phyloP scores from a whole-genome alignment of 1,140 invertebrate species.

The Drosophila navojoa region DNA sequence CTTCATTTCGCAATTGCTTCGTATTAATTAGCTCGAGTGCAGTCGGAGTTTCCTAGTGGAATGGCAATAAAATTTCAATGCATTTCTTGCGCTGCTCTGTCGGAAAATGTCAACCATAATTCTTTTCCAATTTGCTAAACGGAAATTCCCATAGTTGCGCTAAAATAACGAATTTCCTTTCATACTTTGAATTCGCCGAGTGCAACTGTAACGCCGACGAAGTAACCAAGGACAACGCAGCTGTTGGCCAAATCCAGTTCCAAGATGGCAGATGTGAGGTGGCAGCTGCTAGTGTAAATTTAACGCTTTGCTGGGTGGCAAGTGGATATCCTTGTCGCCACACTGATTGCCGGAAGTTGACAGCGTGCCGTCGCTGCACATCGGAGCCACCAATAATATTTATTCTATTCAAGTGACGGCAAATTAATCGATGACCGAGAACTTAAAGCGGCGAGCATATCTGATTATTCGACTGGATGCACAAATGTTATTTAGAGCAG shows the following conservation, averaged over 20 bases:
- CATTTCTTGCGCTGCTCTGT: background rate
- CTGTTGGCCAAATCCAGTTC: no score
- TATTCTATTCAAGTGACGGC: constrained; percentile 53
- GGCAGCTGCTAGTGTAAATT: constrained; percentile 45
- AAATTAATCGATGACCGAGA: constrained; percentile 50
- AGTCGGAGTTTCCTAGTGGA: no score
- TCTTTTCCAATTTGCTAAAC: constrained; percentile 63
- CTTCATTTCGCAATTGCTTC: no score
- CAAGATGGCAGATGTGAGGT: background rate
- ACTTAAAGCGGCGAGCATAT: background rate
- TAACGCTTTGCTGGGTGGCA: constrained; percentile 55
- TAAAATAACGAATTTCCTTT: constrained; percentile 9
- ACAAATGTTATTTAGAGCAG: no score
- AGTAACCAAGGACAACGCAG: background rate
- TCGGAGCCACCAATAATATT: constrained; percentile 37
- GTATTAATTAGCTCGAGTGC: background rate
- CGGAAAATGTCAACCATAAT: constrained; percentile 33
- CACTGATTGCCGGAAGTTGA: constrained; percentile 37
- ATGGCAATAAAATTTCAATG: no score
- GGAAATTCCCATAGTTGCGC: background rate
- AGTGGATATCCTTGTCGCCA: constrained; percentile 53
- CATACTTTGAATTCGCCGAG: background rate
- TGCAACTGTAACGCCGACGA: background rate
- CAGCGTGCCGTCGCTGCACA: constrained; percentile 23
- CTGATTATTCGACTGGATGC: no score